Conservation (phyloP, 1,140 invertebrate genomes). For the Euwallacea fornicatus region DNA sequence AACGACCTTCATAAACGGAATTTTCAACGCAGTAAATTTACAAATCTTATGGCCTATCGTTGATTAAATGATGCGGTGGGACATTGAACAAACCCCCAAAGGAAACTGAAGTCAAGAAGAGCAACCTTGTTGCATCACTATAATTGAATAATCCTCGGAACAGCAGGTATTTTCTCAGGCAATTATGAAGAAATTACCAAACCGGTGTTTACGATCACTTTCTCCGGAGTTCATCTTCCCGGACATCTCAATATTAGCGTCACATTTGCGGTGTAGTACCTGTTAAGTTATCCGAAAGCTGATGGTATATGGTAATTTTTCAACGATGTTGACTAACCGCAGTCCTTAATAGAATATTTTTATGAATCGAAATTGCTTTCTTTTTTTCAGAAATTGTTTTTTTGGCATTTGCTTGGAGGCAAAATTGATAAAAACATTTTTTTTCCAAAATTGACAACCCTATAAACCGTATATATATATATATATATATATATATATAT, state of each 20-base stretch:
- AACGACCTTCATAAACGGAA: background rate
- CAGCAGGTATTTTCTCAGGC: background rate
- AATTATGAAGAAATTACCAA: constrained; percentile 4
- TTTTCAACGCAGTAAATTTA: background rate
- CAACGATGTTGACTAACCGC: background rate
- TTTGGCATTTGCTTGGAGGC: background rate
- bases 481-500: no score
- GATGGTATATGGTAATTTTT: constrained; percentile 1
- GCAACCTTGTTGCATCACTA: background rate
- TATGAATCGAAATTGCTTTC: background rate
- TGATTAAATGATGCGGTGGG: background rate
- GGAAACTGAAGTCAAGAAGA: background rate
- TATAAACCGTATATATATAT: background rate
- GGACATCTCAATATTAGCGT: constrained; percentile 7
- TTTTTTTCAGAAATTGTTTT: background rate
- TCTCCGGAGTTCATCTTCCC: constrained; percentile 3
- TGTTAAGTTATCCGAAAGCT: background rate
- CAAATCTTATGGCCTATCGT: background rate
- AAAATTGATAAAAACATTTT: background rate
- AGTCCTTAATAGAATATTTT: background rate
- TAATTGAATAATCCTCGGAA: constrained; percentile 1
- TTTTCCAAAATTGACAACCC: background rate
- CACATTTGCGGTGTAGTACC: constrained; percentile 5
- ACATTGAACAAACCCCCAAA: background rate
- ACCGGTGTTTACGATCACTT: constrained; percentile 1